Conservation (phyloP, 2,113 vertebrate species). For the Channa maculata region DNA sequence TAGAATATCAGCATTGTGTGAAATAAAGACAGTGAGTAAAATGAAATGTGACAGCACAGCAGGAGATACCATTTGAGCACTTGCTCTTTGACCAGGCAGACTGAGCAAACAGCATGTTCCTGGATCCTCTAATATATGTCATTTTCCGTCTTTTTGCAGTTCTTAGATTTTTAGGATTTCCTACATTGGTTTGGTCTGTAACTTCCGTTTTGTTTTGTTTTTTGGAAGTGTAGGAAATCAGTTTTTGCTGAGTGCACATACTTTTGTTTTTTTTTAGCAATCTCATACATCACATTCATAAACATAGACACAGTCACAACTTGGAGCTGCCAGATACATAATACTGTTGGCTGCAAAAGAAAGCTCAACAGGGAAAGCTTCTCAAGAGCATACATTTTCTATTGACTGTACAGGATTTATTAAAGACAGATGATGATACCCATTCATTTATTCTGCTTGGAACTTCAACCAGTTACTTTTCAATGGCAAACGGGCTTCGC, state of each 20-base stretch:
- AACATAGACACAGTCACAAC: conserved; percentile 3
- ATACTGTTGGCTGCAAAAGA: background rate
- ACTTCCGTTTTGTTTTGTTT: background rate
- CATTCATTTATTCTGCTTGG: background rate
- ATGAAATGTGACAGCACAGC: conserved; percentile 31
- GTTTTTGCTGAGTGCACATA: background rate
- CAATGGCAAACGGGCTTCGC: conserved; percentile 12
- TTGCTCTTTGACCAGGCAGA: conserved; percentile 30
- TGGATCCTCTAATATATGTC: background rate
- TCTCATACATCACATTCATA: conserved; percentile 13
- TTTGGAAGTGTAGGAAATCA: background rate
- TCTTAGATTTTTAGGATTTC: background rate
- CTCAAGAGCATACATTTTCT: conserved; percentile 1
- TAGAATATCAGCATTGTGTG: conserved; percentile 25
- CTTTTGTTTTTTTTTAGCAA: background rate
- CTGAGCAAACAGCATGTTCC: conserved; percentile 21
- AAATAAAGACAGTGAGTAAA: conserved; percentile 28
- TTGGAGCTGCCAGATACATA: background rate
- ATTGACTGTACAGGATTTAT: background rate
- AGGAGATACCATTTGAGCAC: conserved; percentile 31
- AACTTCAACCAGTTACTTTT: conserved; percentile 4
- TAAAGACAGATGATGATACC: too few relatives aligned
- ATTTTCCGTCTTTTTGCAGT: background rate
- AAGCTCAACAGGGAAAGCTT: background rate
- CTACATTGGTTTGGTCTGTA: background rate